Percentiles rank a stretch among this genome's conserved stretches.
Evolutionary conservation across 2,888 invertebrate genomes (phyloP).

Genomic region (Caenorhabditis sp.): DNA sequence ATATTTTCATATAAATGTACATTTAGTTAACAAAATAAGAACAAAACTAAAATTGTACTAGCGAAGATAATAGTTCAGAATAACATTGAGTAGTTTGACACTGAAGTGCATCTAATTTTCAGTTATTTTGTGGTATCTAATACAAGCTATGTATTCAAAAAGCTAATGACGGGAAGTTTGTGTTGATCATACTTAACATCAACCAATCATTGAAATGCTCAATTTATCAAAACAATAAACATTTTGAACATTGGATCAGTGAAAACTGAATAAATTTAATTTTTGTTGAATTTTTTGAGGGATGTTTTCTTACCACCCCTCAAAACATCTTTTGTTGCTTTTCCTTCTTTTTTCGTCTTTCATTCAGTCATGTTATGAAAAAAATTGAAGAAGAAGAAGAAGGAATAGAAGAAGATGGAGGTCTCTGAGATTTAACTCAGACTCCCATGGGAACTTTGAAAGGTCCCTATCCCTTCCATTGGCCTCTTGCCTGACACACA

Average conservation of each 20-base stretch:
- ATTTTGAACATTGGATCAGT: not conserved
- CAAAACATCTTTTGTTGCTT: not conserved
- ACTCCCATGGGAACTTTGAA: conserved; percentile 34
- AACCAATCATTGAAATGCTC: too few species aligned
- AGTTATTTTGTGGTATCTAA: not conserved
- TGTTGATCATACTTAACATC: not conserved
- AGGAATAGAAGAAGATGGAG: not conserved
- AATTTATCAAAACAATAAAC: too few species aligned
- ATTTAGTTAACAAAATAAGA: too few species aligned
- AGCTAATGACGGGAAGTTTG: not conserved
- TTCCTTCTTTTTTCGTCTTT: not conserved
- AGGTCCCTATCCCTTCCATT: not conserved
- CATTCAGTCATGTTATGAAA: conserved; percentile 15
- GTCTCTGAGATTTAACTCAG: conserved; percentile 33
- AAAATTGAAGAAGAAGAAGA: not conserved
- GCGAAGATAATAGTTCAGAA: not conserved
- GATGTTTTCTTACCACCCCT: not conserved
- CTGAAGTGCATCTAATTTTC: conserved; percentile 12
- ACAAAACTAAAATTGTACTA: not conserved
- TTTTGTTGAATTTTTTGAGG: not conserved
- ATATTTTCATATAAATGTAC: not conserved
- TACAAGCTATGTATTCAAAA: not conserved
- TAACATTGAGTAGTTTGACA: not conserved
- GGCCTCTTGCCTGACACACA: not conserved
- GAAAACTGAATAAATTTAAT: too few species aligned